Evolutionary conservation across 2,113 vertebrate species (phyloP), one percentile per base, ranked within the genome.

Genomic region (Neolamprologus tretocephalus): DNA sequence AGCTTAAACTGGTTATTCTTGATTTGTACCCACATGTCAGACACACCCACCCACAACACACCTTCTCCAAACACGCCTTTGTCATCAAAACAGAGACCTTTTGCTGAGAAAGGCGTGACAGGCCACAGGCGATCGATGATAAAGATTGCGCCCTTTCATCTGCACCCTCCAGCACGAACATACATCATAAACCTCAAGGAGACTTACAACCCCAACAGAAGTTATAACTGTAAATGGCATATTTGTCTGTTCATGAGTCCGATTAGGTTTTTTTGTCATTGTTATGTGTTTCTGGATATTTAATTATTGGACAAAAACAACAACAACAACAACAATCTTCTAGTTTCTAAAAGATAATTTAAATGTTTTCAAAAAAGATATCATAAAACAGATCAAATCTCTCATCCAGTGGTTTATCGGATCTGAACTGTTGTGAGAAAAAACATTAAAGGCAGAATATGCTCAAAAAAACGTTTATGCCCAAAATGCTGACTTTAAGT

Each of bases 1-100:
- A 54, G n/a, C 21, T 3, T 31, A 84, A 96, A 96, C 96, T 90
- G 94, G 96, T 96, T 95, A 80, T 86, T 94, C 96, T 94, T 89
- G 95, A 93, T 96, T 82, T 57, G 17, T 17, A n/a, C 58, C 89
- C 87, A 88, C 80, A 87, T 83, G 28, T 51, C 10, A 81, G 86
- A 84, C 91, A 93, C 91, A 90, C 92, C 90, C 81, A 87, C 90
- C 81, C 83, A 33, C 45, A 86, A 84, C 95, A 95, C 95, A 94
- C 96, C 95, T 90, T 96, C 87, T 83, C 84, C 53, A 95, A 95
- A 95, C 95, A 96, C 53, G 51, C 35, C 33, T 42, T 89, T 94
- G 89, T 88, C 87, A 92, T 80, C 84, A 89, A 78, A 94, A 94
- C 90, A 90, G 45, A 92, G 55, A 81, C 33, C 57, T 21, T 23